Conservation (phyloP, 2,113 vertebrate genomes). For the Merops nubicus region DNA sequence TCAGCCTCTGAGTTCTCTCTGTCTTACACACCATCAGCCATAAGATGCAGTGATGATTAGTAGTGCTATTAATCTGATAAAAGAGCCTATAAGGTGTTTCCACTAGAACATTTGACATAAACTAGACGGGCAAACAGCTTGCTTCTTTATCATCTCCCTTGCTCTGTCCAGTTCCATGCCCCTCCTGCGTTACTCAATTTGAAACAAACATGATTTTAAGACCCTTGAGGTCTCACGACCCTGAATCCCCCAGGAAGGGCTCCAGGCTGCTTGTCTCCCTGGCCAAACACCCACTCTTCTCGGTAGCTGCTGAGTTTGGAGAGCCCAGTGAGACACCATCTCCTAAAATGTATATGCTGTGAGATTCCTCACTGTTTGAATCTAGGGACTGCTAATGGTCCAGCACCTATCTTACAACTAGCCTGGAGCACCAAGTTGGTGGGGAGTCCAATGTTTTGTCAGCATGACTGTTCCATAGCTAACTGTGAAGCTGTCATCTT, state of each 20-base stretch:
- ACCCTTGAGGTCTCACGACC: no score
- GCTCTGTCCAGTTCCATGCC: neutral
- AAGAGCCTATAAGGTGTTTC: neutral
- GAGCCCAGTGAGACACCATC: neutral
- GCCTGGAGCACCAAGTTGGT: neutral
- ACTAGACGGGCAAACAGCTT: neutral
- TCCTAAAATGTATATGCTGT: fast-evolving
- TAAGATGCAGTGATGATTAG: neutral
- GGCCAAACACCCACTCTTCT: neutral
- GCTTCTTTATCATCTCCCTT: neutral
- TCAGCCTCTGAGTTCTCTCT: neutral
- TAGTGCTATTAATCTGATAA: neutral
- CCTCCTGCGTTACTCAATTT: neutral
- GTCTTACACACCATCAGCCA: neutral
- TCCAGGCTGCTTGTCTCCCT: neutral
- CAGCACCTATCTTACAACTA: neutral
- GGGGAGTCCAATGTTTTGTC: fast-evolving
- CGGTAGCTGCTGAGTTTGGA: neutral
- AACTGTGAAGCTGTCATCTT: neutral
- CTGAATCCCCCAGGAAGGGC: fast-evolving
- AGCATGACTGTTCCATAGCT: fast-evolving
- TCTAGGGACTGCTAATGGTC: neutral
- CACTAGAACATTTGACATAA: neutral
- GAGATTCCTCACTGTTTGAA: neutral
- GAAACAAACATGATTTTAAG: neutral